phyloP scores from a whole-genome alignment of 2,888 invertebrate species.

The Cepaea hortensis region DNA sequence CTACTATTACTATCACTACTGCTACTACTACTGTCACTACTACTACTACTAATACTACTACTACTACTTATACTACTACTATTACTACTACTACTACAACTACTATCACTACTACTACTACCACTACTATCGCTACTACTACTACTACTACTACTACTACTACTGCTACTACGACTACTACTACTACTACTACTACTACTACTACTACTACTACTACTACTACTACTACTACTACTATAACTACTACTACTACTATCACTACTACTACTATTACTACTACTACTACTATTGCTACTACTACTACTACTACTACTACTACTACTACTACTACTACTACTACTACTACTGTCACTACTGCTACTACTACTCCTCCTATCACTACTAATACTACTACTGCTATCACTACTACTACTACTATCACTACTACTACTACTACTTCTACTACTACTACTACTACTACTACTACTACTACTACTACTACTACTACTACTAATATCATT shows the following conservation, averaged over 20 bases:
- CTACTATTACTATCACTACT: constrained; percentile 34
- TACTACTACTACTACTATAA: no score
- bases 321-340: constrained; percentile 39
- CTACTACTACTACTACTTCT: constrained; percentile 37
- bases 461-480: constrained; percentile 10
- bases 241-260: background rate
- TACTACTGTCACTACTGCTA: no score
- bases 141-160: constrained; percentile 34
- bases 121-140: constrained; percentile 18
- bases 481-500: no score
- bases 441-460: constrained; percentile 36
- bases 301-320: constrained; percentile 37
- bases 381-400: no score
- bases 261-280: constrained; percentile 28
- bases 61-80: no score
- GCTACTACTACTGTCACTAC: constrained; percentile 29
- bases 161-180: constrained; percentile 35
- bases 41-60: constrained; percentile 4
- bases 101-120: background rate
- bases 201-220: background rate
- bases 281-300: constrained; percentile 28
- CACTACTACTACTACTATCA: constrained; percentile 24
- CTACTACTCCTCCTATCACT: no score
- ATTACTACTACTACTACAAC: no score
- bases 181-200: constrained; percentile 39